Conservation (phyloP, 92 coral and sea anemone species). For the Parazoanthus atlanticus region DNA sequence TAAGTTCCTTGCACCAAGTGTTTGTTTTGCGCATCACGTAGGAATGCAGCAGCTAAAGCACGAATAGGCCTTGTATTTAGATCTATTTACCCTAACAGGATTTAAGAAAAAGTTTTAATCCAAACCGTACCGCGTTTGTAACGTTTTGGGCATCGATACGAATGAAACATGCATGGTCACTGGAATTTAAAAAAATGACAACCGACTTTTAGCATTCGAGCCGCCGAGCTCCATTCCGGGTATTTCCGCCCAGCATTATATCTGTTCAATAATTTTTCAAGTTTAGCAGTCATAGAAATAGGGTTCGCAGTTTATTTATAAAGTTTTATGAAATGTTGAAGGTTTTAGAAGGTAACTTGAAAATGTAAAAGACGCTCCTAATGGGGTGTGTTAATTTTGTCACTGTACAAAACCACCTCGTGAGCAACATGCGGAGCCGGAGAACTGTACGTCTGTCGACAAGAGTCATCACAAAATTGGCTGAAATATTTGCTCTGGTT, state of each 20-base stretch:
- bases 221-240: not conserved
- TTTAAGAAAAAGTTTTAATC: not conserved
- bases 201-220: not conserved
- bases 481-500: too few relatives aligned
- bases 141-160: not conserved
- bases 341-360: not conserved
- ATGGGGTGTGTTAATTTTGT: not conserved
- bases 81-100: not conserved
- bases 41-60: too few relatives aligned
- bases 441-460: too few relatives aligned
- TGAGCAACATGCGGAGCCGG: too few relatives aligned
- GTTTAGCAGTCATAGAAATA: not conserved
- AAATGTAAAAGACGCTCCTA: not conserved
- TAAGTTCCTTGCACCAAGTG: constrained; percentile 32
- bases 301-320: too few relatives aligned
- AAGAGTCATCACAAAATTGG: not conserved
- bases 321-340: not conserved
- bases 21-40: not conserved
- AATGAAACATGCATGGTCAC: not conserved
- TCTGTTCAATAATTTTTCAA: not conserved
- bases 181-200: not conserved
- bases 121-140: not conserved
- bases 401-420: not conserved
- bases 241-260: not conserved
- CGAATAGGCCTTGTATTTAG: too few relatives aligned